phyloP scores from a whole-genome alignment of 2,888 invertebrate genomes.

The Caenorhabditis auriculariae region DNA sequence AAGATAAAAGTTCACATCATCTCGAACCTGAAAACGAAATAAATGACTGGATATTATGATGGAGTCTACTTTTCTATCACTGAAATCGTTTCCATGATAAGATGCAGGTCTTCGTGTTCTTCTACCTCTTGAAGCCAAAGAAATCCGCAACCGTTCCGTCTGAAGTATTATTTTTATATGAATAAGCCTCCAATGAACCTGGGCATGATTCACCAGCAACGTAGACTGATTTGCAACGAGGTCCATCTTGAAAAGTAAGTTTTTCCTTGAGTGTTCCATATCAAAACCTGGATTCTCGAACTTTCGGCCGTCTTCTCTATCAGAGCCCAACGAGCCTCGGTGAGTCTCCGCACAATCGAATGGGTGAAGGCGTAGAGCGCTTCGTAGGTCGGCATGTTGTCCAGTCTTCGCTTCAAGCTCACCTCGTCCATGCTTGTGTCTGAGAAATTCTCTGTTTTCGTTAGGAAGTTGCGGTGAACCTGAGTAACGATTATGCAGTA shows the following conservation, averaged over 20 bases:
- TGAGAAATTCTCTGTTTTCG: background rate
- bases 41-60: too few relatives aligned
- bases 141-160: constrained; percentile 34
- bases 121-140: constrained; percentile 19
- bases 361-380: constrained; percentile 60
- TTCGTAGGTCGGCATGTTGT: constrained; percentile 58
- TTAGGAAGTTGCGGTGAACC: constrained; percentile 1
- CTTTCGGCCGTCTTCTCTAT: constrained; percentile 50
- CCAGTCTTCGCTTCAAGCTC: constrained; percentile 40
- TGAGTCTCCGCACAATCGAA: constrained; percentile 48
- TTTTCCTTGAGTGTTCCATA: background rate
- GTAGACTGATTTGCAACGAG: constrained; percentile 54
- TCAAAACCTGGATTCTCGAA: constrained; percentile 20
- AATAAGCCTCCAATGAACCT: constrained; percentile 15
- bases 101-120: constrained; percentile 42
- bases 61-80: constrained; percentile 14
- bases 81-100: constrained; percentile 51
- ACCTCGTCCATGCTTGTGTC: constrained; percentile 17
- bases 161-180: constrained; percentile 11
- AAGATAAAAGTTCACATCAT: constrained; percentile 51
- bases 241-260: constrained; percentile 42
- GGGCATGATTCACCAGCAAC: constrained; percentile 54
- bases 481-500: constrained; percentile 34
- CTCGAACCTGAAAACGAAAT: constrained; percentile 32
- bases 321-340: constrained; percentile 36